A percentile compares a stretch with the other conserved stretches of the same genome.
Evolutionary conservation across 2,797 vertebrate species (phyloP).

Genomic region (Champsocephalus gunnari): DNA sequence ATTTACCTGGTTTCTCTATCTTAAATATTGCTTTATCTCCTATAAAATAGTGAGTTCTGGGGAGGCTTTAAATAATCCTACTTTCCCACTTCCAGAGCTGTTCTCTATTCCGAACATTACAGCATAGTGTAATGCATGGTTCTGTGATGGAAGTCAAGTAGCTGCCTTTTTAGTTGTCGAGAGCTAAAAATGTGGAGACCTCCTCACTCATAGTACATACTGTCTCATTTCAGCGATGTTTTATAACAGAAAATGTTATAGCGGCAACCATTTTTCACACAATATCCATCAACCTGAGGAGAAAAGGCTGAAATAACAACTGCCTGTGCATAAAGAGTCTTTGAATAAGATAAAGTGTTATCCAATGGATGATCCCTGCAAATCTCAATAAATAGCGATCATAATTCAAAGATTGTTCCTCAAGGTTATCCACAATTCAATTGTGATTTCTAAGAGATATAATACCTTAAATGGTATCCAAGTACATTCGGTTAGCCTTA

Average conservation of each 20-base stretch:
- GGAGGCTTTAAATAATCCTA: background rate
- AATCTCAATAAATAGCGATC: background rate
- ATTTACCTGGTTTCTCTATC: background rate
- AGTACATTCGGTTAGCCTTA: background rate
- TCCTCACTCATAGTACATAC: background rate
- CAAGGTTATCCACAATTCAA: background rate
- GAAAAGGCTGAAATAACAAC: background rate
- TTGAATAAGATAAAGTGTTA: background rate
- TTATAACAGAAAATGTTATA: background rate
- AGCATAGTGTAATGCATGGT: background rate
- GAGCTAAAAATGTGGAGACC: background rate
- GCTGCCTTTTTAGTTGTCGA: background rate
- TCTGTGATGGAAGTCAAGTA: slow-evolving; percentile 17
- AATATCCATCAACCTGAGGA: background rate
- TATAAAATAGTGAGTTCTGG: background rate
- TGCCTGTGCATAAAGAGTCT: background rate
- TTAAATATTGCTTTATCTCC: background rate
- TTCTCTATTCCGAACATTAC: background rate
- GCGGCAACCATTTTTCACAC: background rate
- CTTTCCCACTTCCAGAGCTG: background rate
- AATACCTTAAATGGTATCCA: background rate
- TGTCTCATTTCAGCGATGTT: slow-evolving; percentile 2
- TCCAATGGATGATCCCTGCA: background rate
- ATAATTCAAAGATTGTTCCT: background rate
- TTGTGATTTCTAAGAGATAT: background rate